Evolutionary conservation across 2,797 vertebrate species (phyloP), one percentile per base, ranked within the genome.

Genomic region (Hyperoplus immaculatus): DNA sequence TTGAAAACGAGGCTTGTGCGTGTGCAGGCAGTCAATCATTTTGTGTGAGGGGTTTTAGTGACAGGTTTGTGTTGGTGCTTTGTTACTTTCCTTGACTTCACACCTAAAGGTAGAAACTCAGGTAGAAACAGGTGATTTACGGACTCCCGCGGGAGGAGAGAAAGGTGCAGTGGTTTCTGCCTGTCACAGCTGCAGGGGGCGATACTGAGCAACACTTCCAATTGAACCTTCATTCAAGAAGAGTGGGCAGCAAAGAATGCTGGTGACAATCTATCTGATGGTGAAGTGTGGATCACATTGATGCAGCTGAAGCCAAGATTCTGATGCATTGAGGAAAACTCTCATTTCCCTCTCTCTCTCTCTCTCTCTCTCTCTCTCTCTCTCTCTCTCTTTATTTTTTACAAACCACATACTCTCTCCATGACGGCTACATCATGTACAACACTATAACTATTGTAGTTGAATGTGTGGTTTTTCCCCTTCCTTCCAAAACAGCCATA

Each of bases 231-330:
- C 18, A 45, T 15, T 57, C 46, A 64, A 15, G 77, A 64, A 15
- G 77, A 45, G 67, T 29, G 16, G 12, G 45, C 65, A 59, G 68
- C 18, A 58, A 67, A 82, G 64, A 53, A 77, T 67, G 78, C 14
- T 64, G 62, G 4, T 51, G 69, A 36, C 55, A 62, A 64, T 58
- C 18, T 77, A 60, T 57, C 59, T 56, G 70, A 61, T 49, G 78
- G n/a, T 42, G 51, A 70, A 64, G 54, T 39, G 43, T 18, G 47
- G 7, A 59, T 66, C 79, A 74, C 69, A 71, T 18, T 39, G 29
- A 56, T 8, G 8, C 43, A 61, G 46, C 15, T 16, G 8, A 21
- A 67, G 67, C 53, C 55, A 59, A 46, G 36, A 47, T 41, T 38
- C 21, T 12, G 36, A 62, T 13, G 55, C 38, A 68, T 14, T 8